phyloP scores from a whole-genome alignment of 1,140 invertebrate genomes.

The Hylaeus volcanicus region DNA sequence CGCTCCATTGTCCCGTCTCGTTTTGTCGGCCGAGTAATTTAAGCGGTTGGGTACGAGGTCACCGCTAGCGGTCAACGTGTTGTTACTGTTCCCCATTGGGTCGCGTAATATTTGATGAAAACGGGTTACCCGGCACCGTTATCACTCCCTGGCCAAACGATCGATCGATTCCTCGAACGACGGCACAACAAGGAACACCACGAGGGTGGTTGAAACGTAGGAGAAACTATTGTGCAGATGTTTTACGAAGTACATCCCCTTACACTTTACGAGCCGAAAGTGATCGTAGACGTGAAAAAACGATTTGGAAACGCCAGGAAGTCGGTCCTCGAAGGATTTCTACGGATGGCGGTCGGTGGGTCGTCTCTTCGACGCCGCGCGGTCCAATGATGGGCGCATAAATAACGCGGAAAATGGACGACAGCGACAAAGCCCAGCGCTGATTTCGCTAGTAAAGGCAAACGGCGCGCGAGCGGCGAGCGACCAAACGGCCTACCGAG shows the following conservation, averaged over 20 bases:
- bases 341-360: conserved; percentile 8
- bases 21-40: conserved; percentile 61
- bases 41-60: conserved; percentile 45
- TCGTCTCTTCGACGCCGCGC: conserved; percentile 42
- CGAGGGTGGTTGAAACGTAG: no score
- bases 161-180: neutral
- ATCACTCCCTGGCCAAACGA: neutral
- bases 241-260: no score
- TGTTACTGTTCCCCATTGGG: conserved; percentile 19
- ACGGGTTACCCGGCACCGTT: neutral
- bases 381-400: conserved; percentile 69
- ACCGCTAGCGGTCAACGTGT: conserved; percentile 23
- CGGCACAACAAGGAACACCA: neutral
- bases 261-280: no score
- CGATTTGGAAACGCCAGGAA: no score
- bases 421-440: conserved; percentile 70
- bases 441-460: conserved; percentile 73
- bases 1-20: conserved; percentile 63
- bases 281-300: no score
- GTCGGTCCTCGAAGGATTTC: neutral
- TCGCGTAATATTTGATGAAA: conserved; percentile 14
- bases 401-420: conserved; percentile 72
- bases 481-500: conserved; percentile 66
- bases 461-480: conserved; percentile 53
- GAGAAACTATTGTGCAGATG: no score